Evolutionary conservation across 1,140 invertebrate species (phyloP), one percentile per base, ranked within the genome.

Genomic region (Drosophila erecta): DNA sequence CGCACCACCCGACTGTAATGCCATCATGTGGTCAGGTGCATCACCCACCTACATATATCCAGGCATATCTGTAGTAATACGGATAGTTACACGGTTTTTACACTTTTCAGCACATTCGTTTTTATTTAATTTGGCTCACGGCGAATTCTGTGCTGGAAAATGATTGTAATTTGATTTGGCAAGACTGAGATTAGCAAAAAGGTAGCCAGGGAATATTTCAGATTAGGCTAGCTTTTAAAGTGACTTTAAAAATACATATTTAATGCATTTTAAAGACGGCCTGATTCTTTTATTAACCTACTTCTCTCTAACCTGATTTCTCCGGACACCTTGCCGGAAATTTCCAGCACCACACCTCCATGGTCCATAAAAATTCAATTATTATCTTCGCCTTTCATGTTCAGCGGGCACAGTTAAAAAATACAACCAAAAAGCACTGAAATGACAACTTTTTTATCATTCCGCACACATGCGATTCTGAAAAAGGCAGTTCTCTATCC

Each of bases 361-460:
- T 43, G 51, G 57, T 74, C 50, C 69, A 6, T 24, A 74, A 80
- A 77, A 78, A 84, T 86, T 84, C 77, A 84, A 86, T 84, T 84
- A 81, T 76, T 66, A 74, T 85, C 61, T 55, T 55, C 30, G 6
- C 20, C 71, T 75, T 75, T 75, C 61, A 75, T 76, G 72, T 66
- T 75, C 69, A 72, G 69, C 69, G 41, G 37, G 46, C 56, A 37
- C 54, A 47, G 33, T 38, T 40, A 47, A 69, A 70, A 76, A 79
- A 49, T 53, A 65, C n/a, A 55, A 69, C 49, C 43, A 46, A 43
- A 46, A 55, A 55, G 17, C 8, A 43, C 17, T 35, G 59, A 72
- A 74, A 43, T 35, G 44, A 51, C 47, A 57, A 24, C 37, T 50
- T 57, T 70, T 66, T 73, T 75, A 75, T 74, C 46, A 58, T 51